Base-by-base conservation (phyloP, 2,888 invertebrate genomes). In the Phyllotreta cruciferae region DNA sequence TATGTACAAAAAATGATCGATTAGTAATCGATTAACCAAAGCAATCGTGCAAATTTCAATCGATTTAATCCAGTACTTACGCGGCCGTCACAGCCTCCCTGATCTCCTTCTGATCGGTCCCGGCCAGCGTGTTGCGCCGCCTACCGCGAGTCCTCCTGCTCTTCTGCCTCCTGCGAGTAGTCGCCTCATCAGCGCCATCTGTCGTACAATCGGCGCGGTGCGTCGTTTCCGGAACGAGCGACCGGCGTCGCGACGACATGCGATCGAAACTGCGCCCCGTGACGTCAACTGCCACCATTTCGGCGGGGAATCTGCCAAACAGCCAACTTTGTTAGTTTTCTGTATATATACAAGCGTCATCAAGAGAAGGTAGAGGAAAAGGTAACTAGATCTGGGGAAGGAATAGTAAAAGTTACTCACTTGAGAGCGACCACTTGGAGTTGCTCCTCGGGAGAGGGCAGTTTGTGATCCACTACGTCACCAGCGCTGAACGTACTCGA, bases 31-130 rank as follows among this genome's bases (percentile, higher is more conserved):
- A 24, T 24, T 24, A 24, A 24, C 4, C 24, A 24, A 24, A 4
- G 2, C 1, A 24, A 24, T 24, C 24, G 24, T 24, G 24, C 24
- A 24, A 24, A 24, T 24, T 24, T 4, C 2, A 24, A 24, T 24
- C 24, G 24, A 24, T n/a, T n/a, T n/a, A 67, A 49, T n/a, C 38
- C 45, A 14, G 35, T 8, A 71, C 90, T 87, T 86, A 92, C 93
- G 90, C 91, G 83, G 89, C 90, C 77, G 75, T 78, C 6, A 92
- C 86, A 77, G 92, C 93, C 82, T 91, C 90, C 81, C 89, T 88
- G 82, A 94, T 91, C 85, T 94, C 94, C 84, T 91, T 92, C 80
- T 92, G 91, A 85, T 93, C 93, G 76, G 91, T 93, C 81, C 94
- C 93, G 75, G 93, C 92, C 79, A 95, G 90, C 76, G 94, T 95